Base-by-base conservation (phyloP, 2,797 vertebrate species). In the Onychomys arenicola region DNA sequence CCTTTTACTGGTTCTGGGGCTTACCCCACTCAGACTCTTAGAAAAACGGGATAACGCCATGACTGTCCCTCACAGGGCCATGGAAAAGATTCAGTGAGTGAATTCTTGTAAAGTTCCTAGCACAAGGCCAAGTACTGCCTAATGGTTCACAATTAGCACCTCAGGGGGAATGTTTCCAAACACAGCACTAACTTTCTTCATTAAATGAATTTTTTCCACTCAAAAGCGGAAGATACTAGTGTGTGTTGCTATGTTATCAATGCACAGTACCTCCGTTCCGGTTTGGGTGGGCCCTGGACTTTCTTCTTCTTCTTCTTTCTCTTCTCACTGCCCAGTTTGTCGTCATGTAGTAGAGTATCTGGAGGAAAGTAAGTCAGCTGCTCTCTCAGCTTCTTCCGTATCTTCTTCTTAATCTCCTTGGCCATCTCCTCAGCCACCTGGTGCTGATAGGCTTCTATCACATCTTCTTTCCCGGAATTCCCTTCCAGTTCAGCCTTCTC, bases 291-390 rank as follows among this genome's bases (percentile, higher is more conserved):
- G 37, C 97, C 92, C 71, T 98, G 97, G 89, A 90, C 98, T 98
- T 99, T 99, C 98, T 99, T 99, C 97, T 99, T 99, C 97, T 99
- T 99, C 98, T 99, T 99, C 87, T 98, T 98, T 10, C 88, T 98
- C 21, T 98, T 96, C 83, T 99, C 99, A 97, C 98, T 99, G 93
- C 98, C 99, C 90, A 99, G 90, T 12, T 95, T 73, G 67, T 97
- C 90, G 89, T 98, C 98, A 77, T 97, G 98, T 83, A 98, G 98
- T 96, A 98, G 98, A 97, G 98, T 75, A 73, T 21, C 88, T 40
- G 97, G 97, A 77, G 98, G 93, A 49, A 98, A 97, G 92, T 96
- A 97, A 83, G 97, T 97, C 97, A 98, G 98, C 96, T 99, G 98
- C 71, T 98, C 98, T 94, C 98, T 98, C 84, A 99, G 98, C 96